Evolutionary conservation across 2,888 invertebrate genomes (phyloP), one percentile per base, ranked within the genome.

Genomic region (Acholoe squamosa): DNA sequence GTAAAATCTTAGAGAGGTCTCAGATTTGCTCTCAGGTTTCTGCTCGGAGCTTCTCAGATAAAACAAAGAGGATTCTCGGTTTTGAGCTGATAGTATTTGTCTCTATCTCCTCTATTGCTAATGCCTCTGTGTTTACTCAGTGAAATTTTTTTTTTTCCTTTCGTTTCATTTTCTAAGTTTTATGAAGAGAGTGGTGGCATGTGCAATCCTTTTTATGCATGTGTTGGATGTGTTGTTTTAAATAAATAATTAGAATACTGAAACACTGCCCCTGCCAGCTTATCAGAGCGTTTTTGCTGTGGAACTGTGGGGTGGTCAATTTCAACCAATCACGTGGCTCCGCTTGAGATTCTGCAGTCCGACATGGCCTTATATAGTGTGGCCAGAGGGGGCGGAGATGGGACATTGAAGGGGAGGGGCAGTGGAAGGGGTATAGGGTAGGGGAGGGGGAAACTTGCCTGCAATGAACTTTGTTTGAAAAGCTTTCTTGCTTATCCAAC

Each of bases 381-480:
- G 28, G 43, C 76, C 16, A 31, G 3, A 1, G 76, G 28, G 1
- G 76, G 76, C 3, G 5, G 80, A 25, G 10, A 43, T 0, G 80
- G 76, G 25, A 3, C 5, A 12, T 61, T 1, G 14, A 25, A 19
- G 61, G 61, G 61, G 61, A 7, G 16, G 76, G 76, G 76, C 5
- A 16, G 76, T 19, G 76, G 12, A 16, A 7, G 76, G 76, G n/a
- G n/a, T n/a, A 28, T 28, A 22, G 33, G 43, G 80, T 5, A 25
- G 80, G 80, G 19, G 33, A 43, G n/a, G 33, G 80, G 80, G 80
- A 43, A 80, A 43, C 34, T 43, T 80, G 80, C n/a, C 19, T 3
- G 86, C 25, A 28, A n/a, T 52, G 56, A 86, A 86, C 86, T 86
- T 86, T 86, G 86, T 86, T 86, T 86, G 86, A 86, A 56, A 86